Evolutionary conservation across 2,888 invertebrate species (phyloP).

Genomic region (Panzeria rudis): DNA sequence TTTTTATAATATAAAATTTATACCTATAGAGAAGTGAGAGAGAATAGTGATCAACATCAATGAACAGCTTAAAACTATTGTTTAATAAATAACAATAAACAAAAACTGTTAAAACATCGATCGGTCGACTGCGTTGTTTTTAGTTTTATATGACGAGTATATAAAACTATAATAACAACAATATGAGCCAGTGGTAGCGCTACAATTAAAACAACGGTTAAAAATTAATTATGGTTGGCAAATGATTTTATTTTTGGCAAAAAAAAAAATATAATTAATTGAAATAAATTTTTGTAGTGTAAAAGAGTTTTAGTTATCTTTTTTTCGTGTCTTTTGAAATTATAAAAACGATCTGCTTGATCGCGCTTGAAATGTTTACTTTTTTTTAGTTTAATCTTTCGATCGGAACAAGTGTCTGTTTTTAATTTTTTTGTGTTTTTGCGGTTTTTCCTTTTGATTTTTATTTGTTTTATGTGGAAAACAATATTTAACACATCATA

Average conservation of each 20-base stretch:
- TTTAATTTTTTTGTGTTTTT: background rate
- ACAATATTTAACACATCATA: background rate
- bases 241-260: constrained; percentile 29
- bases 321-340: background rate
- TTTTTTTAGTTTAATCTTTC: constrained; percentile 29
- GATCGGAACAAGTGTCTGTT: constrained; percentile 39
- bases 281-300: constrained; percentile 19
- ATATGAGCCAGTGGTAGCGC: constrained; percentile 11
- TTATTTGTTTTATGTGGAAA: background rate
- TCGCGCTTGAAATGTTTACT: constrained; percentile 52
- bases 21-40: constrained; percentile 12
- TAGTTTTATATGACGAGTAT: constrained; percentile 44
- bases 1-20: no score
- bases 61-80: constrained; percentile 42
- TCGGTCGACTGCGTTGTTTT: constrained; percentile 58
- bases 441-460: constrained; percentile 23
- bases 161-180: constrained; percentile 40
- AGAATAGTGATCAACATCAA: constrained; percentile 27
- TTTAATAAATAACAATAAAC: constrained; percentile 42
- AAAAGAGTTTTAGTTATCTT: background rate
- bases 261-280: background rate
- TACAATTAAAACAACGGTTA: constrained; percentile 22
- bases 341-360: constrained; percentile 51
- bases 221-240: constrained; percentile 30
- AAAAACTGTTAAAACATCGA: constrained; percentile 46